Evolutionary conservation across 1,140 invertebrate genomes (phyloP), one percentile per base, ranked within the genome.

Genomic region (Sarcophaga peregrina): DNA sequence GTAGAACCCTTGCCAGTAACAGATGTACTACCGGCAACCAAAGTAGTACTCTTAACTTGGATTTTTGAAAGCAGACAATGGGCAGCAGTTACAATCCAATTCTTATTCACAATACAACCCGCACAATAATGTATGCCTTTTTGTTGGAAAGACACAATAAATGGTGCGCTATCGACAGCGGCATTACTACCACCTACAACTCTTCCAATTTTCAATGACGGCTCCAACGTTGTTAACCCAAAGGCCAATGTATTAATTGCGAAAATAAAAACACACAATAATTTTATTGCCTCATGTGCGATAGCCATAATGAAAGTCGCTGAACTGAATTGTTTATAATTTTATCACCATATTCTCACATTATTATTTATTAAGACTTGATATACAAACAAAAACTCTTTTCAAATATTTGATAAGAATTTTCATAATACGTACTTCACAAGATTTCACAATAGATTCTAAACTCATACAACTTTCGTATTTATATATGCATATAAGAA

Each of bases 41-140:
- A 25, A 1, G 82, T 85, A 47, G 86, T 89, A 4, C 82, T 86
- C 7, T 86, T 82, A 0, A 89, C 89, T 74, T 89, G 86, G 0
- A 85, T 84, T 1, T 85, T 84, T n/a, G 86, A 88, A n/a, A 83
- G 84, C 15, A 90, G 73, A 52, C 89, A 90, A 83, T 90, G 89
- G 3, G 88, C 89, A 0, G 89, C 89, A 0, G 92, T 93, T 0
- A 94, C 15, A 54, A 93, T 81, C 92, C 92, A 93, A 74, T 91
- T 82, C 10, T 85, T 82, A 62, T 90, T 90, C 5, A 94, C 76
- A 17, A 94, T 91, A 15, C 91, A 90, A 13, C 91, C 93, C 50
- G 91, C 92, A 85, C 94, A 94, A 82, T 93, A 91, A 76, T 93
- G 93, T 0, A 86, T 86, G 2, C 84, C 76, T 8, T 81, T 37